phyloP scores from a whole-genome alignment of 1,140 invertebrate genomes.

The Drosophila pectinifera region DNA sequence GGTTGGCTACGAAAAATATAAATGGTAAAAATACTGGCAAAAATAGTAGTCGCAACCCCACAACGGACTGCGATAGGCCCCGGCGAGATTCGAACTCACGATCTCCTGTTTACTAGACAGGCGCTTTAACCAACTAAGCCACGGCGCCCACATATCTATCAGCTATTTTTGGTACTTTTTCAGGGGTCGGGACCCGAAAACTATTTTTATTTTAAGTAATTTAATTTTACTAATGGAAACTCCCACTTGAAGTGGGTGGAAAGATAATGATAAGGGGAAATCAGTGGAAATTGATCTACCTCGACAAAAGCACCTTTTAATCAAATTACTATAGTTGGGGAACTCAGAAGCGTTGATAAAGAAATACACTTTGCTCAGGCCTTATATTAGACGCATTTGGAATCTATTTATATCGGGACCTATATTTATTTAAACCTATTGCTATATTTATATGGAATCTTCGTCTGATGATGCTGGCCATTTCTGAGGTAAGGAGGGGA shows the following conservation, averaged over 20 bases:
- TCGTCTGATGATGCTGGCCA: neutral
- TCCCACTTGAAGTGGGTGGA: neutral
- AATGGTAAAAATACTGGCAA: conserved; percentile 2
- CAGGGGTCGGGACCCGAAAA: neutral
- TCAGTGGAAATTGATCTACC: conserved; percentile 8
- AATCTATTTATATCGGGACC: conserved; percentile 2
- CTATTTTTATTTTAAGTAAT: conserved; percentile 18
- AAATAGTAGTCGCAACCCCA: neutral
- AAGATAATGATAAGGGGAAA: conserved; percentile 5
- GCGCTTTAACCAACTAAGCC: conserved; percentile 88
- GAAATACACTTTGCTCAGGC: neutral
- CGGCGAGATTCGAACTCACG: conserved; percentile 88
- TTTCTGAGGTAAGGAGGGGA: too few relatives aligned
- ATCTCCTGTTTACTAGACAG: conserved; percentile 88
- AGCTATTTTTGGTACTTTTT: neutral
- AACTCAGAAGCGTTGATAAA: neutral
- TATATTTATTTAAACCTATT: neutral
- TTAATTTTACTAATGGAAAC: conserved; percentile 25
- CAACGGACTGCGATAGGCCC: conserved; percentile 75
- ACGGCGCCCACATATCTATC: conserved; percentile 85
- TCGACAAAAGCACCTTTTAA: neutral
- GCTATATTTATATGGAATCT: neutral
- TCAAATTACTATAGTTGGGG: neutral
- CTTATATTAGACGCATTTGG: neutral
- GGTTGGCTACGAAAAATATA: neutral